These are phyloP conservation scores for Glandiceps talaboti DNA, from an alignment of 53 echinoderm and acorn worm species.

Conservation along the genomic window DNA sequence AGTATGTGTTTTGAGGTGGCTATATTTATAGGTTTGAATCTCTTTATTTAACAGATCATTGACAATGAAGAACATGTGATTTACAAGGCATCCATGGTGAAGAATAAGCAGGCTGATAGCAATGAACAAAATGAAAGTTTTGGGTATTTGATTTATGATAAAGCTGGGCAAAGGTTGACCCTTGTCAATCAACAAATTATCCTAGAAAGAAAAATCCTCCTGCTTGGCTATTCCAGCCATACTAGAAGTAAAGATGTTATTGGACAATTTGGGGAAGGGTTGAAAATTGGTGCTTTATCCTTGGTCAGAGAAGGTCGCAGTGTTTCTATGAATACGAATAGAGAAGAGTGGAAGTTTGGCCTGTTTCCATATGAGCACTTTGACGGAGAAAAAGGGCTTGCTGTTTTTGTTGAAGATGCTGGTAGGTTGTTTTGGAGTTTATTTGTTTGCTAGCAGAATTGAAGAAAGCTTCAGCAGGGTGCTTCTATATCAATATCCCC, in stretches of 20 bases:
- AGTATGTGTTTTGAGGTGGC: no score
- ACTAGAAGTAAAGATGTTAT: background rate
- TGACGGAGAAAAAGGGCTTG: background rate
- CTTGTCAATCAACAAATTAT: background rate
- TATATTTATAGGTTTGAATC: no score
- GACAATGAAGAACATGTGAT: no score
- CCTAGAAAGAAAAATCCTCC: background rate
- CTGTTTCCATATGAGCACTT: background rate
- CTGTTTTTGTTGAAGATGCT: background rate
- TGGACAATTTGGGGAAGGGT: background rate
- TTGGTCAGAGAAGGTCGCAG: background rate
- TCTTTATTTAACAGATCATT: no score
- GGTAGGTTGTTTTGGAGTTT: no score
- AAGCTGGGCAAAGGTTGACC: background rate
- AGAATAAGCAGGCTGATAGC: no score
- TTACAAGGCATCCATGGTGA: no score
- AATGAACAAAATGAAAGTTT: background rate
- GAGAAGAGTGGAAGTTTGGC: background rate
- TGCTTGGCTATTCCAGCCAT: background rate
- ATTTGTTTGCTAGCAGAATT: no score
- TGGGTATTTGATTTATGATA: background rate
- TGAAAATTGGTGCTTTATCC: background rate
- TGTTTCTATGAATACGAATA: background rate
- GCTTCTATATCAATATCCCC: no score
- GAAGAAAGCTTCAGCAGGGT: no score